These are phyloP conservation scores for Fragum fragum DNA, from an alignment of 2,888 invertebrate genomes.

Conservation along the genomic window DNA sequence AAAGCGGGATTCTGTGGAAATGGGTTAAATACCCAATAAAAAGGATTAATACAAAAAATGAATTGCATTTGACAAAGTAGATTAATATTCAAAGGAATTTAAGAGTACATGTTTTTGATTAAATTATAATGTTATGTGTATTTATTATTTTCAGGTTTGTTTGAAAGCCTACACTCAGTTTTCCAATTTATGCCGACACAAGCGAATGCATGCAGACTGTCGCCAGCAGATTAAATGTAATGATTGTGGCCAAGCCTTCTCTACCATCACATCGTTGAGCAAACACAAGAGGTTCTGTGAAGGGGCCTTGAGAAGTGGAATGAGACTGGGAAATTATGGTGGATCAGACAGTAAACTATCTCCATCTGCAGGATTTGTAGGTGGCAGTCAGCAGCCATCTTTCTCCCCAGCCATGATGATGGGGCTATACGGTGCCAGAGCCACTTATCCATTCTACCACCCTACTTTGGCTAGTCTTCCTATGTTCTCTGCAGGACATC, in stretches of 20 bases:
- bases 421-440: conserved; percentile 77
- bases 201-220: conserved; percentile 99
- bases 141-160: conserved; percentile 88
- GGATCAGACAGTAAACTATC: conserved; percentile 64
- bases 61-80: no score
- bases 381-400: conserved; percentile 61
- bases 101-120: no score
- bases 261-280: conserved; percentile 95
- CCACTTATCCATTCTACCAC: conserved; percentile 80
- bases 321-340: conserved; percentile 74
- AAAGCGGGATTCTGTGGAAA: no score
- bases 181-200: conserved; percentile 99
- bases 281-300: conserved; percentile 99
- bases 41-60: no score
- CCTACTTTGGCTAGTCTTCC: conserved; percentile 72
- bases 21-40: no score
- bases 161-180: conserved; percentile 99
- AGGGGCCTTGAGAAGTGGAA: conserved; percentile 88
- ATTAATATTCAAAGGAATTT: no score
- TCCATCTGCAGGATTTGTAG: conserved; percentile 51
- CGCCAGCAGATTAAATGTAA: conserved; percentile 96
- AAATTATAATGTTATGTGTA: no score
- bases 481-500: conserved; percentile 70
- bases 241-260: conserved; percentile 97
- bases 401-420: conserved; percentile 75